phyloP scores from a whole-genome alignment of 1,140 invertebrate species.

The Araneus ventricosus region DNA sequence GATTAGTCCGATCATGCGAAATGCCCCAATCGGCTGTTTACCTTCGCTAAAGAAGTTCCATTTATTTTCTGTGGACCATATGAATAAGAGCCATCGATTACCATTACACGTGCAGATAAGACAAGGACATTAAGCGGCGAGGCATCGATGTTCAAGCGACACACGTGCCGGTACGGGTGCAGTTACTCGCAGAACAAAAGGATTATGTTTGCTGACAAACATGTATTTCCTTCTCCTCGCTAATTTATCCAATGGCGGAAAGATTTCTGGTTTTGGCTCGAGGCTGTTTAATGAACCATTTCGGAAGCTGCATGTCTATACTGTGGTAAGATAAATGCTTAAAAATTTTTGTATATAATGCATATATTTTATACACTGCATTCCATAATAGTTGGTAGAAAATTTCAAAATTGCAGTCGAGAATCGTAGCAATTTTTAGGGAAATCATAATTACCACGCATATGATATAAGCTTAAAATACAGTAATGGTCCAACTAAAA shows the following conservation, averaged over 20 bases:
- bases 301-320: too few relatives aligned
- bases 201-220: not conserved
- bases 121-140: not conserved
- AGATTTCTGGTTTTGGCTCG: not conserved
- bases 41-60: not conserved
- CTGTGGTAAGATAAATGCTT: too few relatives aligned
- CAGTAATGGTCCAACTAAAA: too few relatives aligned
- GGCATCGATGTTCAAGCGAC: not conserved
- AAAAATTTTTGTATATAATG: too few relatives aligned
- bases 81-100: slow-evolving; percentile 27
- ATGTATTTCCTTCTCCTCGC: not conserved
- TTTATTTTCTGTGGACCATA: not conserved
- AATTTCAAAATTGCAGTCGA: too few relatives aligned
- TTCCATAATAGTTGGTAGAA: too few relatives aligned
- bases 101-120: slow-evolving; percentile 20
- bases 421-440: too few relatives aligned
- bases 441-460: too few relatives aligned
- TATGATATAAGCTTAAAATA: too few relatives aligned
- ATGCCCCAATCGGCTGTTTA: not conserved
- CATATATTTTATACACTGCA: too few relatives aligned
- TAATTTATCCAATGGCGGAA: not conserved
- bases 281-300: not conserved
- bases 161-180: not conserved
- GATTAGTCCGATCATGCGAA: not conserved
- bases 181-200: slow-evolving; percentile 17